A percentile compares a stretch with the other conserved stretches of the same genome.
phyloP scores from a whole-genome alignment of 2,797 vertebrate species.

The Limosa lapponica region DNA sequence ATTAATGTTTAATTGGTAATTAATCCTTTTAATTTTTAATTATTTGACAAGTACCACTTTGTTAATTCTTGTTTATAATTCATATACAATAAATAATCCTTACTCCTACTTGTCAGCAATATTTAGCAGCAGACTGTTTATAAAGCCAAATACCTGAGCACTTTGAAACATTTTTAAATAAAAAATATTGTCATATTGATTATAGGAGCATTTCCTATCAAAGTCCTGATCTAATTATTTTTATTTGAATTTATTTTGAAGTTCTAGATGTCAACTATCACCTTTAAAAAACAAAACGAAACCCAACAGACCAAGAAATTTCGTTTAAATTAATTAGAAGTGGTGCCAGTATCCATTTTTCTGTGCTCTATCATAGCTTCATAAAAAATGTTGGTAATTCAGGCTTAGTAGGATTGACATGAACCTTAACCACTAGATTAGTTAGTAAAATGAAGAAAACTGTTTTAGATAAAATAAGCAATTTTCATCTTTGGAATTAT shows the following conservation, averaged over 20 bases:
- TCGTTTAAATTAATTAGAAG: not conserved
- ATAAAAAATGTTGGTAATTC: not conserved
- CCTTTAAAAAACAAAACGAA: not conserved
- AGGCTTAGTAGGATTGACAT: not conserved
- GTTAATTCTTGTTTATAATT: not conserved
- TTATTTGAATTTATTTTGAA: not conserved
- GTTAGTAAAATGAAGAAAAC: not conserved
- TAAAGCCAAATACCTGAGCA: not conserved
- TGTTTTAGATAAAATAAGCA: not conserved
- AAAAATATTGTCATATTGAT: not conserved
- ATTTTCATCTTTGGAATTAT: not conserved
- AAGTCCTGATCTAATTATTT: not conserved
- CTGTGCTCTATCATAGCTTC: not conserved
- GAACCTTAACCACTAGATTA: not conserved
- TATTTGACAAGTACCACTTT: not conserved
- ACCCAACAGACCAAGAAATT: not conserved
- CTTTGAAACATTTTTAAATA: not conserved
- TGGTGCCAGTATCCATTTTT: not conserved
- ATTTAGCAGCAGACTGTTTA: not conserved
- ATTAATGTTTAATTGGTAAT: not conserved
- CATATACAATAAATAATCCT: not conserved
- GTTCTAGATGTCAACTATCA: not conserved
- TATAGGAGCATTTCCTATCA: not conserved
- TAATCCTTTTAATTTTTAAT: not conserved
- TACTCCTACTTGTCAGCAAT: not conserved